These are phyloP conservation scores for Caenorhabditis inopinata DNA, from an alignment of 1,140 invertebrate species.

Conservation along the genomic window DNA sequence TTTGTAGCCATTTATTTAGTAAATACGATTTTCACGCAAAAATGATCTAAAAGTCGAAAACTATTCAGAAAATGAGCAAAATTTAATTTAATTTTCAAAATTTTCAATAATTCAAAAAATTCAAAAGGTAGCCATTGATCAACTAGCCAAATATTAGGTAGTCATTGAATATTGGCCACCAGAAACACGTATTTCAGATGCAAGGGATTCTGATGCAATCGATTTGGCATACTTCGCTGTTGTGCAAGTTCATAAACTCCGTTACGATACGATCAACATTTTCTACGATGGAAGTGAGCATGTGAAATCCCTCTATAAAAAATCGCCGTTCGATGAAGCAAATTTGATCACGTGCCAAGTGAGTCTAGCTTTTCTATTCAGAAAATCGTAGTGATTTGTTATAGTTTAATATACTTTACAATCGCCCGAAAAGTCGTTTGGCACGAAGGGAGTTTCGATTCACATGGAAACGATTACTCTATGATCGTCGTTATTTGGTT, in stretches of 20 bases:
- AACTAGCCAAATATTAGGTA: too few relatives aligned
- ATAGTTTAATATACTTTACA: background rate
- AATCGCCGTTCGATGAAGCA: background rate
- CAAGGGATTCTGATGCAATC: background rate
- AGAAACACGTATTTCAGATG: too few relatives aligned
- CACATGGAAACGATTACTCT: background rate
- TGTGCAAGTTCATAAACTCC: conserved; percentile 12
- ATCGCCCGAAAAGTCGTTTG: background rate
- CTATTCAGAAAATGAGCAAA: too few relatives aligned
- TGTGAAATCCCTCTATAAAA: background rate
- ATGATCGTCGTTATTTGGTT: background rate
- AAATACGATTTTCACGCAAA: too few relatives aligned
- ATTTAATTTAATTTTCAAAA: too few relatives aligned
- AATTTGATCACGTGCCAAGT: conserved; percentile 7
- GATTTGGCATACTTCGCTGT: conserved; percentile 8
- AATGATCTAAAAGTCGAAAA: too few relatives aligned
- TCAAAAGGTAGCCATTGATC: too few relatives aligned
- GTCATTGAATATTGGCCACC: too few relatives aligned
- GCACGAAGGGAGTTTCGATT: background rate
- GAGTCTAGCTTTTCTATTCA: background rate
- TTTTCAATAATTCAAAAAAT: too few relatives aligned
- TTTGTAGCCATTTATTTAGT: too few relatives aligned
- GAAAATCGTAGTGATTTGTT: background rate
- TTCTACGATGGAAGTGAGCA: conserved; percentile 24
- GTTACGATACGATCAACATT: conserved; percentile 3